Evolutionary conservation across 1,140 invertebrate genomes (phyloP), one percentile per base, ranked within the genome.

Genomic region (Anagrus nilaparvatae): DNA sequence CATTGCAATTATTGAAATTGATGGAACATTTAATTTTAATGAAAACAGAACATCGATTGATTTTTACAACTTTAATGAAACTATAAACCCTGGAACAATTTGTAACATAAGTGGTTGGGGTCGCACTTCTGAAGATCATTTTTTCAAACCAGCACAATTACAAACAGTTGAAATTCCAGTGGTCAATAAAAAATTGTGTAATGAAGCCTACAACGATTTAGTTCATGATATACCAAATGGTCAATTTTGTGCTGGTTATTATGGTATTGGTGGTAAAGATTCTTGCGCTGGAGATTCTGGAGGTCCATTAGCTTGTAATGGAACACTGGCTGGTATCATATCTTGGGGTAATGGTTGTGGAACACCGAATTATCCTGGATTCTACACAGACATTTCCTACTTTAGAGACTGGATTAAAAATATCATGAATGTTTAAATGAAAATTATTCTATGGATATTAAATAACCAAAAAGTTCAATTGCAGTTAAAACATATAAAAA

Each of bases 321-420:
- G 33, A 4, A 30, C 16, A 19, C 46, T 71, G 16, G 55, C 61
- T 23, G 71, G 71, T 18, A 55, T 72, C 14, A 69, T 73, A 7
- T 73, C 68, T 4, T 74, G 71, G 58, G 69, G 68, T 6, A 44
- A 47, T 13, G 56, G 56, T 9, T 78, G 76, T 47, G 73, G 61
- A 4, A 43, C 56, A 20, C 58, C 67, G 2, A 56, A 50, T 7
- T 63, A 59, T 51, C 74, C 74, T 3, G 72, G 73, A 3, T 70
- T 77, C 20, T 78, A 75, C 53, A 69, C 67, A 0, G 59, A 67
- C 21, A 63, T 77, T 0, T 47, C 54, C 0, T 32, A 39, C 8
- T 44, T 61, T 16, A 50, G 51, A 3, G 23, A 46, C 21, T 69
- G 63, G 63, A 66, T 70, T 14, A 33, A 35, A 23, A 33, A 47